These are phyloP conservation scores for Myotis vivesi DNA, from an alignment of 2,797 vertebrate species.

Conservation along the genomic window DNA sequence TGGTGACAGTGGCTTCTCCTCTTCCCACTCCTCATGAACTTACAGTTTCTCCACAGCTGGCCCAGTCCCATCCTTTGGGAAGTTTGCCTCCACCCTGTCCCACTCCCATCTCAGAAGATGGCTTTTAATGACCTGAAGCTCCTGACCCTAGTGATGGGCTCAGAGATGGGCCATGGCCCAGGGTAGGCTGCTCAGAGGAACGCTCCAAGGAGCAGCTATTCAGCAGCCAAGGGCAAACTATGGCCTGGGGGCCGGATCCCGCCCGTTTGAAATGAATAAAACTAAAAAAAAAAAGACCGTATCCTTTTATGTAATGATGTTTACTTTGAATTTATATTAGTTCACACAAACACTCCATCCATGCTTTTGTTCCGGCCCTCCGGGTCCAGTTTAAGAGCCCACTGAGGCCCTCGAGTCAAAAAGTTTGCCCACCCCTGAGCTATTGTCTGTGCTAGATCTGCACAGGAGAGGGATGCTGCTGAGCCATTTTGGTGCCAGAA, in stretches of 20 bases:
- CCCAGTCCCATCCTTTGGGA: neutral
- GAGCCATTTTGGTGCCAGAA: neutral
- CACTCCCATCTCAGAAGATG: neutral
- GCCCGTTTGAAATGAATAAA: no score
- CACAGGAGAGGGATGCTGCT: neutral
- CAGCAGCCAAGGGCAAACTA: no score
- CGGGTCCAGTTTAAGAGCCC: no score
- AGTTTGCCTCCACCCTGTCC: neutral
- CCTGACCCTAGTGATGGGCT: neutral
- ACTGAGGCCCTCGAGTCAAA: no score
- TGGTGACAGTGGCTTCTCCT: neutral
- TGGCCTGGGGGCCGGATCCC: no score
- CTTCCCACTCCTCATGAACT: neutral
- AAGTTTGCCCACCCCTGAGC: no score
- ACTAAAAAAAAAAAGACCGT: no score
- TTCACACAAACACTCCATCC: no score
- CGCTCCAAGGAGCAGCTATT: neutral
- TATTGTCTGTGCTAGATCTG: neutral
- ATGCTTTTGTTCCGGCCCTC: no score
- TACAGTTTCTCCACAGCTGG: neutral
- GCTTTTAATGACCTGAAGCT: neutral
- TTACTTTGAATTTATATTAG: no score
- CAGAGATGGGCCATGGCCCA: neutral
- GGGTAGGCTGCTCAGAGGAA: neutral
- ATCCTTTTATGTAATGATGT: no score